phyloP scores from a whole-genome alignment of 2,888 invertebrate genomes.

The Protonemura montana region DNA sequence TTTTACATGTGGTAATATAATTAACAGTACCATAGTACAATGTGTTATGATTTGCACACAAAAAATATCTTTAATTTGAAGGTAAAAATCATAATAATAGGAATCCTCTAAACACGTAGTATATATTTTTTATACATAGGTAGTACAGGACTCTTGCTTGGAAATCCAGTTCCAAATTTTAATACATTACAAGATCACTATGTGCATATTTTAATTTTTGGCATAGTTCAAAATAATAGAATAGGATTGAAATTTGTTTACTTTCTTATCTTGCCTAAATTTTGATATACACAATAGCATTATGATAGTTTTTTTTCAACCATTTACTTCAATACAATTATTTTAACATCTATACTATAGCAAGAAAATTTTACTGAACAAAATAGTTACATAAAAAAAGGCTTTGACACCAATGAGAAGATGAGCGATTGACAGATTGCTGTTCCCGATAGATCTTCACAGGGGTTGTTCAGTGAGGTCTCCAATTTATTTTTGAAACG shows the following conservation, averaged over 20 bases:
- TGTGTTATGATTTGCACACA: too few relatives aligned
- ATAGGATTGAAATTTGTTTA: neutral
- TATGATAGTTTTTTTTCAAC: neutral
- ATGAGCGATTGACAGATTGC: too few relatives aligned
- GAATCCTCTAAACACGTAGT: neutral
- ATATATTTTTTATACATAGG: neutral
- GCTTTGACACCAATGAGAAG: too few relatives aligned
- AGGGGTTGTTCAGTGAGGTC: too few relatives aligned
- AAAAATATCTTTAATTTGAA: too few relatives aligned
- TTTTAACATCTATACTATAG: neutral
- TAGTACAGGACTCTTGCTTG: neutral
- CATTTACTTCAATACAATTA: neutral
- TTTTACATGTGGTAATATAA: too few relatives aligned
- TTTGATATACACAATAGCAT: neutral
- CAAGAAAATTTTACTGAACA: too few relatives aligned
- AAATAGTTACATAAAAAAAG: too few relatives aligned
- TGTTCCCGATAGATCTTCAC: too few relatives aligned
- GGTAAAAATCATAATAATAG: too few relatives aligned
- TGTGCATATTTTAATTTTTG: slow-evolving; percentile 1
- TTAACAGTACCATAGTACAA: too few relatives aligned
- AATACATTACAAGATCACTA: neutral
- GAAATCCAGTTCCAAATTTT: slow-evolving; percentile 12
- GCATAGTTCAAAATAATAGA: neutral
- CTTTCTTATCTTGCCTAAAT: neutral
- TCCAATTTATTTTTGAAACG: too few relatives aligned